phyloP scores from a whole-genome alignment of 2,113 vertebrate species.

The Ictalurus punctatus region DNA sequence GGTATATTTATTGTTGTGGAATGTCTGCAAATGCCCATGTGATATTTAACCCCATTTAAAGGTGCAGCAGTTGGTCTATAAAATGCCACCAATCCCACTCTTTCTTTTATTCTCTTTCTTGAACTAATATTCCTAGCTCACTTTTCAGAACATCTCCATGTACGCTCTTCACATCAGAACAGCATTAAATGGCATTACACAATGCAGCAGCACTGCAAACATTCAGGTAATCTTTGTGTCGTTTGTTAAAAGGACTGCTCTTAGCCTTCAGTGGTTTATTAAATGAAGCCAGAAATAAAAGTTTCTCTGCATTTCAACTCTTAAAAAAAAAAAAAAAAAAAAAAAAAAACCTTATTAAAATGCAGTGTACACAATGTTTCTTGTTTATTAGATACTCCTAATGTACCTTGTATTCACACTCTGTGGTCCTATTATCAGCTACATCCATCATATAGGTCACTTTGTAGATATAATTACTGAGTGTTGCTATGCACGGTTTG shows the following conservation, averaged over 20 bases:
- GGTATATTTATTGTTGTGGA: neutral
- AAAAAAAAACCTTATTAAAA: conserved; percentile 2
- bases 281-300: conserved; percentile 19
- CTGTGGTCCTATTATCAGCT: neutral
- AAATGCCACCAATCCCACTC: neutral
- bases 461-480: neutral
- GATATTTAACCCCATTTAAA: neutral
- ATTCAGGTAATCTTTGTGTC: neutral
- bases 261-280: conserved; percentile 11
- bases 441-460: conserved; percentile 15
- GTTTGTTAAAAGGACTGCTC: conserved; percentile 7
- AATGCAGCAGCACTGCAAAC: neutral
- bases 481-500: neutral
- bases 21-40: neutral
- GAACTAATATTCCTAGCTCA: neutral
- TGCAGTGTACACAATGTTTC: neutral
- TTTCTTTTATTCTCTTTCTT: neutral
- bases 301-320: neutral
- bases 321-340: neutral
- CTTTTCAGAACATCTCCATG: neutral
- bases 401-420: conserved; percentile 26
- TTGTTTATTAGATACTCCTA: conserved; percentile 20
- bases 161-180: neutral
- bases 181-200: neutral
- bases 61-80: neutral